These are phyloP conservation scores for Bellardia pandia DNA, from an alignment of 2,888 invertebrate genomes.

Conservation along the genomic window DNA sequence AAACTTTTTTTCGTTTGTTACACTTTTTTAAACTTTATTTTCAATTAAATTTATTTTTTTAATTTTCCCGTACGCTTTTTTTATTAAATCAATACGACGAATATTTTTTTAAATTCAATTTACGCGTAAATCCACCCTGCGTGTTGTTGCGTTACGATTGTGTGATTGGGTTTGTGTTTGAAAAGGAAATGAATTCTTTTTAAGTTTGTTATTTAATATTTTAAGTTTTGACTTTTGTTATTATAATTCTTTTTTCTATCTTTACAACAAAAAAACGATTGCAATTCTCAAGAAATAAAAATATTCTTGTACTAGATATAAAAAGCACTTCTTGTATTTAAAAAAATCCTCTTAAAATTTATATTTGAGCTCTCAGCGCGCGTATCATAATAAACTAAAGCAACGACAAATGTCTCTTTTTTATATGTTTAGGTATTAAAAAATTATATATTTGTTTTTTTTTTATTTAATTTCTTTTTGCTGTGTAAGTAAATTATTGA, in stretches of 20 bases:
- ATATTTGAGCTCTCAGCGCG: constrained; percentile 61
- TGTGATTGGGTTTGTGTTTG: constrained; percentile 58
- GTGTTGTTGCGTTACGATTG: constrained; percentile 17
- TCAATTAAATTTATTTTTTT: constrained; percentile 18
- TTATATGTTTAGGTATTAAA: constrained; percentile 30
- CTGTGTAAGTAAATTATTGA: constrained; percentile 22
- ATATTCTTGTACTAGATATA: constrained; percentile 15
- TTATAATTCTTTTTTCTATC: constrained; percentile 38
- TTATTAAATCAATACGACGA: neutral
- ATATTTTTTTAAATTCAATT: neutral
- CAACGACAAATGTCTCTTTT: constrained; percentile 54
- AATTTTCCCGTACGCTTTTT: neutral
- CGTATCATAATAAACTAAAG: constrained; percentile 44
- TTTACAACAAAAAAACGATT: constrained; percentile 17
- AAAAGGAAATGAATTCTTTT: constrained; percentile 64
- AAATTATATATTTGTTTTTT: constrained; percentile 23
- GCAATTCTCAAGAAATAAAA: constrained; percentile 19
- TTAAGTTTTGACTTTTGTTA: constrained; percentile 31
- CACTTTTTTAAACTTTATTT: constrained; percentile 8
- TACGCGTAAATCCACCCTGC: constrained; percentile 15
- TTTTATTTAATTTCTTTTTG: constrained; percentile 11
- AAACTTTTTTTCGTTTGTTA: constrained; percentile 5
- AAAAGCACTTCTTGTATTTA: constrained; percentile 33
- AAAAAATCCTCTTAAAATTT: constrained; percentile 20
- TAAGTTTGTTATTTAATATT: constrained; percentile 43